Percentiles rank a stretch among this genome's conserved stretches.
phyloP scores from a whole-genome alignment of 2,797 vertebrate species.

The Labroides dimidiatus region DNA sequence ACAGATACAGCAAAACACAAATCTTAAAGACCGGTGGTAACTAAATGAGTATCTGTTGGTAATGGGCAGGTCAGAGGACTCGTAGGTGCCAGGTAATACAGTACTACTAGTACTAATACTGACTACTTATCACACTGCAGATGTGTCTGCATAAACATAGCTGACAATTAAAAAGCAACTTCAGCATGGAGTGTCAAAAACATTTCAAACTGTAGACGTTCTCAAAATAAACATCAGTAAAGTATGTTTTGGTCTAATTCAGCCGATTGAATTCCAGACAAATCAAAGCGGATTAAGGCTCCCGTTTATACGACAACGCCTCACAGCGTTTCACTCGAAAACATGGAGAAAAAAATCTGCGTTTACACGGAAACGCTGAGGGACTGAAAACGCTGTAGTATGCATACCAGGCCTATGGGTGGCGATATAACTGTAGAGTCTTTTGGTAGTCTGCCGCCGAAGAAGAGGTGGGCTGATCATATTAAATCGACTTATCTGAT shows the following conservation, averaged over 20 bases:
- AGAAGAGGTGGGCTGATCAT: too few species aligned
- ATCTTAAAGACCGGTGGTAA: neutral
- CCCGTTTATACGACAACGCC: too few species aligned
- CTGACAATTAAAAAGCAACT: neutral
- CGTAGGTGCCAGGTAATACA: neutral
- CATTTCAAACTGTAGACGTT: neutral
- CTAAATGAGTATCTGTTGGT: neutral
- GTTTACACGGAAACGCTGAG: too few species aligned
- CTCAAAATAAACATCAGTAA: neutral
- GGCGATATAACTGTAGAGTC: too few species aligned
- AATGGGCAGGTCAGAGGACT: neutral
- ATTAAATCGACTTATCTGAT: too few species aligned
- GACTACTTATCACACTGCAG: neutral
- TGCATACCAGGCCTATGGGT: too few species aligned
- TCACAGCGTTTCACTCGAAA: too few species aligned
- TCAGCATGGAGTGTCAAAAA: neutral
- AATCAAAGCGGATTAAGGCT: conserved; percentile 8
- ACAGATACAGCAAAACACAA: neutral
- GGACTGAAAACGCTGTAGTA: too few species aligned
- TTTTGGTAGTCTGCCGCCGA: too few species aligned
- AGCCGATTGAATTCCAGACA: neutral
- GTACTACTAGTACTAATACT: too few species aligned
- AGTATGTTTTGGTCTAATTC: neutral
- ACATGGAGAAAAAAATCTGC: too few species aligned
- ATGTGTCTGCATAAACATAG: neutral